phyloP scores from a whole-genome alignment of 2,113 vertebrate genomes.

The Sialia sialis region DNA sequence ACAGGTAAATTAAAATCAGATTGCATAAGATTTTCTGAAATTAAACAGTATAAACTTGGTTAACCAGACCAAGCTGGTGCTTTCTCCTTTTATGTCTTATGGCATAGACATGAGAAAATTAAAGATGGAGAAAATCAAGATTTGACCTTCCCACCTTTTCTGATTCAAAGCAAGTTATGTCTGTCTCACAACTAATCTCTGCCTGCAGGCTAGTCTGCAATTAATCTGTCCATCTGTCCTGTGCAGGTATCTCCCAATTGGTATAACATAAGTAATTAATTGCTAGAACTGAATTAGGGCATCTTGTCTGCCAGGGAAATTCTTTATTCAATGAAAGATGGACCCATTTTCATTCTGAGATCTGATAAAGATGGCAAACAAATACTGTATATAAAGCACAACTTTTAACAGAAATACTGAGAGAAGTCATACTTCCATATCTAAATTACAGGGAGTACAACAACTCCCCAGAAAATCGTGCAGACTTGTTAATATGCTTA shows the following conservation, averaged over 20 bases:
- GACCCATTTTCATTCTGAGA: background rate
- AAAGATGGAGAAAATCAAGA: background rate
- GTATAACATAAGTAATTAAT: background rate
- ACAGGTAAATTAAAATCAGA: background rate
- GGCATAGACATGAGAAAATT: background rate
- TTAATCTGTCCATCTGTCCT: background rate
- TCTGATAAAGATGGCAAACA: background rate
- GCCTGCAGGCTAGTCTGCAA: background rate
- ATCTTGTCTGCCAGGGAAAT: background rate
- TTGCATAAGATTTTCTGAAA: background rate
- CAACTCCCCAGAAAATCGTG: background rate
- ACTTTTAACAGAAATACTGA: background rate
- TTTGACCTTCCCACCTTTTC: background rate
- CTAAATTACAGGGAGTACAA: background rate
- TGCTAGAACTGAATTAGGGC: background rate
- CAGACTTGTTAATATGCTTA: background rate
- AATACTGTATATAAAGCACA: background rate
- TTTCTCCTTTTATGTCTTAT: background rate
- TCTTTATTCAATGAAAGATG: background rate
- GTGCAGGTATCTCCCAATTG: background rate
- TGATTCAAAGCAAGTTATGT: background rate
- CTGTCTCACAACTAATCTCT: background rate
- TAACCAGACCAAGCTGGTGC: background rate
- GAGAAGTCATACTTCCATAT: background rate
- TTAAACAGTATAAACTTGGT: background rate